phyloP scores from a whole-genome alignment of 2,888 invertebrate genomes.

The Aquatica leii region DNA sequence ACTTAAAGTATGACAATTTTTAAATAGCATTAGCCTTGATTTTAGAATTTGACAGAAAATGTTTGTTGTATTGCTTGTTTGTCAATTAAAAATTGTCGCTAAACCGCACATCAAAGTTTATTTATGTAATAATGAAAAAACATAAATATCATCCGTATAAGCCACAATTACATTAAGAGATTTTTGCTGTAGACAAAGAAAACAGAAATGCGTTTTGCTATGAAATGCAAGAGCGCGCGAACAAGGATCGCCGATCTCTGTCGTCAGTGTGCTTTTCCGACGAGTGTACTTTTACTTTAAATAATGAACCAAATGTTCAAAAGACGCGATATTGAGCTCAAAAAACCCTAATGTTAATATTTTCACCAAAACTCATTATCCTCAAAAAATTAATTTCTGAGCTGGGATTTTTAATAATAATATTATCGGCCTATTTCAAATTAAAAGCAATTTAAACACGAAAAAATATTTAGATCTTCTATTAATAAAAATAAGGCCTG shows the following conservation, averaged over 20 bases:
- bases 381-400: too few relatives aligned
- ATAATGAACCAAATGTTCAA: conserved; percentile 8
- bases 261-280: not conserved
- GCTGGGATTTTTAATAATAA: too few relatives aligned
- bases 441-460: too few relatives aligned
- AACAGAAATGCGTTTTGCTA: conserved; percentile 1
- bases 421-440: too few relatives aligned
- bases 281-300: not conserved
- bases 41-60: too few relatives aligned
- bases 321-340: not conserved
- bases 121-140: not conserved
- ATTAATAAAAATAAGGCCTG: too few relatives aligned
- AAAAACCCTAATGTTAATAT: not conserved
- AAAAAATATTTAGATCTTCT: too few relatives aligned
- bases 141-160: conserved; percentile 4
- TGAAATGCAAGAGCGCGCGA: conserved; percentile 5
- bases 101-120: too few relatives aligned
- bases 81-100: too few relatives aligned
- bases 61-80: too few relatives aligned
- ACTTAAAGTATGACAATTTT: too few relatives aligned
- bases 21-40: too few relatives aligned
- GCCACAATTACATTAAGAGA: conserved; percentile 1
- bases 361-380: not conserved
- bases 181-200: conserved; percentile 2
- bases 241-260: not conserved